These are phyloP conservation scores for Anoura caudifer DNA, from an alignment of 2,113 vertebrate genomes.

Conservation along the genomic window DNA sequence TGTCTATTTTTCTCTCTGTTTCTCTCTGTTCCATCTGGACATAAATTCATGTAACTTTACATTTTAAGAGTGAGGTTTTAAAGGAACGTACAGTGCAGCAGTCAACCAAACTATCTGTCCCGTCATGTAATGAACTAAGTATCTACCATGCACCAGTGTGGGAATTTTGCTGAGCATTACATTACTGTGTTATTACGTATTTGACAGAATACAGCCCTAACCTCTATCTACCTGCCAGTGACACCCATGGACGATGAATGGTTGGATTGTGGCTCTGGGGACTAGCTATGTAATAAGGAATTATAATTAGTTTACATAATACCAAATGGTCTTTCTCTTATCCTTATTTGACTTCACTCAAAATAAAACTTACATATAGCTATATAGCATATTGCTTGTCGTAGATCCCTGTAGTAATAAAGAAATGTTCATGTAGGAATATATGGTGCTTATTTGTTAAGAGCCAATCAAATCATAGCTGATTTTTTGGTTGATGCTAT, in stretches of 20 bases:
- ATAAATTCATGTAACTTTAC: neutral
- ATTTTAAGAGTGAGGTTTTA: neutral
- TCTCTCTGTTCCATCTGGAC: neutral
- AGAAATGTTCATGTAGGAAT: neutral
- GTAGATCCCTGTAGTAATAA: neutral
- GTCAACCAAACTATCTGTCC: neutral
- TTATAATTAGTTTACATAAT: neutral
- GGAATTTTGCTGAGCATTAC: neutral
- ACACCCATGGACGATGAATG: neutral
- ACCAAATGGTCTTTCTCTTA: neutral
- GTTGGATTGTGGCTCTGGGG: too few relatives aligned
- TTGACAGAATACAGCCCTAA: neutral
- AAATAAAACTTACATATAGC: neutral
- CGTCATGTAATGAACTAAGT: neutral
- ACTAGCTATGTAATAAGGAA: neutral
- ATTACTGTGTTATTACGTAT: too few relatives aligned
- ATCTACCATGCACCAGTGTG: rapidly evolving
- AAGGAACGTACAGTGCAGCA: neutral
- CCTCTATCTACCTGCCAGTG: too few relatives aligned
- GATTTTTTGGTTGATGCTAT: neutral
- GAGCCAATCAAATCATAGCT: neutral
- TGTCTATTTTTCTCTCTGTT: neutral
- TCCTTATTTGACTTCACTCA: neutral
- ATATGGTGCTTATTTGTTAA: neutral
- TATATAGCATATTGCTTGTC: neutral